A percentile compares a stretch with the other conserved stretches of the same genome.
These are phyloP conservation scores for Leptinotarsa lineolata DNA, from an alignment of 1,140 invertebrate species.

Conservation along the genomic window DNA sequence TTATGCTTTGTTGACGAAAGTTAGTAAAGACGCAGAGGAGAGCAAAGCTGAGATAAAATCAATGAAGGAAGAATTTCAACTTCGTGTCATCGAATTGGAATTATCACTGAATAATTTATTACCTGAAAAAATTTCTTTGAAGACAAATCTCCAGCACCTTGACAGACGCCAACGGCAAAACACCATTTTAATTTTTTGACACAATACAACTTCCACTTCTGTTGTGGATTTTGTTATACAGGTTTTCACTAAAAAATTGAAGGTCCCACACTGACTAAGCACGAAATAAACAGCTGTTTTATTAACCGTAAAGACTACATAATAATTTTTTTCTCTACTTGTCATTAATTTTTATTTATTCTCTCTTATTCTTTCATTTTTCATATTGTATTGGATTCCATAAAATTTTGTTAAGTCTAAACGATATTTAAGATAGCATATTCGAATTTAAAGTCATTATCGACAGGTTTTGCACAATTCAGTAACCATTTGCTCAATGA, in stretches of 20 bases:
- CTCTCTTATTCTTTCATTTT: not conserved
- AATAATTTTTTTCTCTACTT: not conserved
- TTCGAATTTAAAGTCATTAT: not conserved
- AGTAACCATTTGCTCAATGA: not conserved
- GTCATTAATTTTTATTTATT: not conserved
- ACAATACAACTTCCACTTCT: not conserved
- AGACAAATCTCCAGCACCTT: not conserved
- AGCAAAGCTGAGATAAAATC: not conserved
- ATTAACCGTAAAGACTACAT: not conserved
- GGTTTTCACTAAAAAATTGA: too few relatives aligned
- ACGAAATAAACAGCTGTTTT: too few relatives aligned
- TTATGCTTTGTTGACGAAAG: not conserved
- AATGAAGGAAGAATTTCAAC: not conserved
- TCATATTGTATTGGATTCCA: not conserved
- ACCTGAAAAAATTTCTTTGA: not conserved
- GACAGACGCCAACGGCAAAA: not conserved
- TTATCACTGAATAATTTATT: not conserved
- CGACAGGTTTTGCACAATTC: not conserved
- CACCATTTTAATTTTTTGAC: not conserved
- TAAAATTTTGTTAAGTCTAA: too few relatives aligned
- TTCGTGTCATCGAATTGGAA: not conserved
- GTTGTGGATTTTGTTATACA: not conserved
- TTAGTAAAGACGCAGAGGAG: not conserved
- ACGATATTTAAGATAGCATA: not conserved
- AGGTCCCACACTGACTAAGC: too few relatives aligned